These are phyloP conservation scores for Silurus asotus DNA, from an alignment of 2,113 vertebrate genomes.

Conservation along the genomic window DNA sequence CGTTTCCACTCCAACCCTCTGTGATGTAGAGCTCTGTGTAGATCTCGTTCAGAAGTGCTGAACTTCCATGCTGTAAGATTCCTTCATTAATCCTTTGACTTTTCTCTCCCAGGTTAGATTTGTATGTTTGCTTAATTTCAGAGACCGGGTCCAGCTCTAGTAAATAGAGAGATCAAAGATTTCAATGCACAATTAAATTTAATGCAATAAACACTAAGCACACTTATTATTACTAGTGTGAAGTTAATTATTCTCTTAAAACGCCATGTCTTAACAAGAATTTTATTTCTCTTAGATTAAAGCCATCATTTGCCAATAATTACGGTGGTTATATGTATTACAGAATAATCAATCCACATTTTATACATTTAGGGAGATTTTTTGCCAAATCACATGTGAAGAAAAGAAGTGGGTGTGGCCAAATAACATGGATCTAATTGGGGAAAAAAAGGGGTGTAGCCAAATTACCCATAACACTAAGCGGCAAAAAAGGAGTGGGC, in stretches of 20 bases:
- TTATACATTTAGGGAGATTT: too few relatives aligned
- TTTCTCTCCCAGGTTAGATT: background rate
- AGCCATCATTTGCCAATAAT: too few relatives aligned
- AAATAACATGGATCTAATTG: background rate
- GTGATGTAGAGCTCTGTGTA: slow-evolving; percentile 55
- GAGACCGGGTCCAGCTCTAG: background rate
- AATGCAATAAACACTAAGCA: background rate
- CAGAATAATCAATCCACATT: too few relatives aligned
- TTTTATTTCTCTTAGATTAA: too few relatives aligned
- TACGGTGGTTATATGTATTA: too few relatives aligned
- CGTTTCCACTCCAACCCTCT: slow-evolving; percentile 19
- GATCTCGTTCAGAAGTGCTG: slow-evolving; percentile 36
- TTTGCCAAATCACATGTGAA: too few relatives aligned
- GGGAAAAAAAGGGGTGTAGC: background rate
- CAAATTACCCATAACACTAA: background rate
- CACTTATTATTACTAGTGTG: background rate
- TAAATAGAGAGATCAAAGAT: background rate
- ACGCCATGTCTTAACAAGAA: too few relatives aligned
- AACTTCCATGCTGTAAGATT: too few relatives aligned
- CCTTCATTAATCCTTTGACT: too few relatives aligned
- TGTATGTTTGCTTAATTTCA: background rate
- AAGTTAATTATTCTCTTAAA: too few relatives aligned
- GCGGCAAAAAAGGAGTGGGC: too few relatives aligned
- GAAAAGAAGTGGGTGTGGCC: background rate
- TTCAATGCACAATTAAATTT: background rate